phyloP scores from a whole-genome alignment of 2,797 vertebrate genomes.

The Clarias laeviceps region DNA sequence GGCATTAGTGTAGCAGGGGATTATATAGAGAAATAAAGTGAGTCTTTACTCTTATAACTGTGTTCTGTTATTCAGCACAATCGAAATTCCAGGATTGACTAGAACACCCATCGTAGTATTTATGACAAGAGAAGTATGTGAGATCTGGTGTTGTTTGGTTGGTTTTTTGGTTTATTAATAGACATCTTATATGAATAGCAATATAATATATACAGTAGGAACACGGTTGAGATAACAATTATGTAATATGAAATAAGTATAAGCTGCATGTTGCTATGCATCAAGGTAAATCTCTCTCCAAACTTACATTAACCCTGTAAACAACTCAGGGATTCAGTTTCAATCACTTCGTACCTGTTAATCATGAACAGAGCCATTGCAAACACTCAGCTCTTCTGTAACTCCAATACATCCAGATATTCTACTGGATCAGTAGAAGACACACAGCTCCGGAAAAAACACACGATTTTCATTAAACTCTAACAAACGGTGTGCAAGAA shows the following conservation, averaged over 20 bases:
- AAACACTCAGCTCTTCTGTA: slow-evolving; percentile 2
- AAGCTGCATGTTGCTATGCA: not conserved
- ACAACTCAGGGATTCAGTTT: not conserved
- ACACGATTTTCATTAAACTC: not conserved
- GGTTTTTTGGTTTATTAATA: not conserved
- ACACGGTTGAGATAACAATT: not conserved
- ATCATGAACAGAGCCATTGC: slow-evolving; percentile 48
- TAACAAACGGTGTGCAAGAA: not conserved
- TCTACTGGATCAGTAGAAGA: not conserved
- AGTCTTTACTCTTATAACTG: too few relatives aligned
- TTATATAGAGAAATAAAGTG: too few relatives aligned
- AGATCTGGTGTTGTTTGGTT: not conserved
- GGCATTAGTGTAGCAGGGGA: too few relatives aligned
- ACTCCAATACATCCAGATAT: not conserved
- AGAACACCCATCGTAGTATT: too few relatives aligned
- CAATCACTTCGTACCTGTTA: slow-evolving; percentile 34
- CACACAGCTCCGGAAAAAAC: not conserved
- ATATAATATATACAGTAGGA: not conserved
- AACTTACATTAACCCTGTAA: not conserved
- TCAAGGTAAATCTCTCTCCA: not conserved
- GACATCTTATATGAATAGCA: not conserved
- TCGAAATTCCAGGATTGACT: too few relatives aligned
- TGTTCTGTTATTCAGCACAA: too few relatives aligned
- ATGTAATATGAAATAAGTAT: not conserved
- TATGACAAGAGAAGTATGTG: not conserved